Conservation (phyloP, 2,797 vertebrate genomes). For the Eospalax fontanierii region DNA sequence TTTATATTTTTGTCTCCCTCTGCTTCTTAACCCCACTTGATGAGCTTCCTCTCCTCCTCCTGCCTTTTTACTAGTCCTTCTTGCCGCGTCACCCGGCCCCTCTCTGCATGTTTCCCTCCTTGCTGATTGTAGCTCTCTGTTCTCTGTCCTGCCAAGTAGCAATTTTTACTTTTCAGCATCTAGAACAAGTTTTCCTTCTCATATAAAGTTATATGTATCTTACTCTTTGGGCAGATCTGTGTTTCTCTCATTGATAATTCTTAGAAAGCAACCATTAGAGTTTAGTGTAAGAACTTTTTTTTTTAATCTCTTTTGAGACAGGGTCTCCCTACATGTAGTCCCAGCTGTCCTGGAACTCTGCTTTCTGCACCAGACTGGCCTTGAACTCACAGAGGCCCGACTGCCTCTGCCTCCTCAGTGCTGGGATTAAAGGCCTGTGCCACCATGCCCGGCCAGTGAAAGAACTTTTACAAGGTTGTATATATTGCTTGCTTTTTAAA, state of each 20-base stretch:
- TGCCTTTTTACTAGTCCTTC: not conserved
- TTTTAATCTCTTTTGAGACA: no score
- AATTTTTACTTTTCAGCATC: not conserved
- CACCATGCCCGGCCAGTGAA: not conserved
- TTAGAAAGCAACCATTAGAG: no score
- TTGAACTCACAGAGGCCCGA: no score
- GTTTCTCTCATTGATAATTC: not conserved
- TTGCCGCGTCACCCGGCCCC: not conserved
- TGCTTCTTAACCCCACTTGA: not conserved
- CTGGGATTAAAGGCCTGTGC: slow-evolving; percentile 24
- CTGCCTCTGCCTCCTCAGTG: not conserved
- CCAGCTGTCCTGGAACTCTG: no score
- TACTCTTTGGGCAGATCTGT: not conserved
- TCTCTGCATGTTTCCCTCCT: not conserved
- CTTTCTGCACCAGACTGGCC: no score
- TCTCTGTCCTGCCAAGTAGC: no score
- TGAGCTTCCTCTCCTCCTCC: not conserved
- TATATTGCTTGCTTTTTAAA: slow-evolving; percentile 60
- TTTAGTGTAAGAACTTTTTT: no score
- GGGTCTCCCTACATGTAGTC: no score
- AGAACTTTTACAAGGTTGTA: slow-evolving; percentile 33
- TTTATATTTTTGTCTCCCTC: slow-evolving; percentile 22
- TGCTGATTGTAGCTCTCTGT: not conserved
- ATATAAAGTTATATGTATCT: not conserved
- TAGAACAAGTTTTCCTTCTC: slow-evolving; percentile 36